Conservation (phyloP, 2,888 invertebrate genomes). For the Caenorhabditis sp. region DNA sequence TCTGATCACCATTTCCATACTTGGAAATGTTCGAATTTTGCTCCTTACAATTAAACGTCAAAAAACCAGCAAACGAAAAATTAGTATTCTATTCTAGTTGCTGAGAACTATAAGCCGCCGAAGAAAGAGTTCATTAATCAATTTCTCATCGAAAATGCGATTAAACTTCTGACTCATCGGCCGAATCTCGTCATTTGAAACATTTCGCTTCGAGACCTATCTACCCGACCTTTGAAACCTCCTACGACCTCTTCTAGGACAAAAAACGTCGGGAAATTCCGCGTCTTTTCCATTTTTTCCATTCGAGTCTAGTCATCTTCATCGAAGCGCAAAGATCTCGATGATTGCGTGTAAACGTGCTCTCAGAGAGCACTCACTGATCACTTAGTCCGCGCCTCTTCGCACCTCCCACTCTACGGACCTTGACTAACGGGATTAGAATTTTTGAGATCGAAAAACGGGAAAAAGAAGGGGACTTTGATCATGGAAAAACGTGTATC, state of each 20-base stretch:
- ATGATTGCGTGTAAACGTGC: slow-evolving; percentile 54
- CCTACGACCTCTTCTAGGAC: too few species aligned
- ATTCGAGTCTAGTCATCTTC: slow-evolving; percentile 22
- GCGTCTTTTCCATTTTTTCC: neutral
- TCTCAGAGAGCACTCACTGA: slow-evolving; percentile 38
- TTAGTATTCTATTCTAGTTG: slow-evolving; percentile 25
- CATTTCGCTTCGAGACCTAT: too few species aligned
- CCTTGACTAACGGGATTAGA: slow-evolving; percentile 57
- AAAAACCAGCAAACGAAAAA: neutral
- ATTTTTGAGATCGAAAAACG: slow-evolving; percentile 57
- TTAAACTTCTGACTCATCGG: neutral
- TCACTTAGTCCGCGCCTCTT: slow-evolving; percentile 27
- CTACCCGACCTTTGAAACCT: neutral
- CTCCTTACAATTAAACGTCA: neutral
- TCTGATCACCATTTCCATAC: too few species aligned
- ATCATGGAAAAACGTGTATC: slow-evolving; percentile 15
- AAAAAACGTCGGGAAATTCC: too few species aligned
- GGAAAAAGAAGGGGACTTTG: slow-evolving; percentile 19
- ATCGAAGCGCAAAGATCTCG: slow-evolving; percentile 53
- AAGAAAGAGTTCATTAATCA: neutral
- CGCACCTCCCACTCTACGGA: slow-evolving; percentile 24
- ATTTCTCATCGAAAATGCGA: too few species aligned
- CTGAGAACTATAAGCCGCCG: too few species aligned
- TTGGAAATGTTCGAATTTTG: too few species aligned
- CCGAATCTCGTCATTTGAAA: too few species aligned